Evolutionary conservation across 2,797 vertebrate species (phyloP), one percentile per base, ranked within the genome.

Genomic region (Rhodeus uyekii): DNA sequence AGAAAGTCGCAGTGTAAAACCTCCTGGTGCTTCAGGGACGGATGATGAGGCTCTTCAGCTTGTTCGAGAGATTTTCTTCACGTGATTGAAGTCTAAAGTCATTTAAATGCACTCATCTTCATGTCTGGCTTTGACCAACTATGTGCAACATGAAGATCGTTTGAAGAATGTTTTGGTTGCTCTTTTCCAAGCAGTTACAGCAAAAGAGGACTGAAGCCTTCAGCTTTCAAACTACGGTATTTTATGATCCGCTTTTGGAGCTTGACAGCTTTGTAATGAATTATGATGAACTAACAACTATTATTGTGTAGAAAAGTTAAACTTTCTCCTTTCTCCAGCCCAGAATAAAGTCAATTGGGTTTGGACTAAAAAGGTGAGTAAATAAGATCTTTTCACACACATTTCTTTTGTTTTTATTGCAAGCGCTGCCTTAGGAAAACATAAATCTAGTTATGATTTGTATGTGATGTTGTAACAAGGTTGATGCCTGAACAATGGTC

Each of bases 51-150:
- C 84, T 22, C 86, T 94, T 2, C 81, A 68, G 14, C 90, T 95
- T 67, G 90, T 95, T 18, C 87, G 89, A 74, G 92, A 94, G 65
- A 93, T 95, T 2, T 94, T 94, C 85, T 95, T 95, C 76, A 90
- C 83, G 36, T 90, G 82, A 93, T 19, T 50, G 1, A 8, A 61
- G 24, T 29, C 53, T 24, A 2, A 34, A n/a, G 18, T 71, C 24
- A 44, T n/a, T n/a, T n/a, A n/a, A n/a, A 5, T 24, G 38, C 24
- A 24, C 0, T 55, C 13, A 10, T n/a, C 48, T 4, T 55, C 2
- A 3, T 53, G 13, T 18, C 32, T 55, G 3, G 22, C 13, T 73
- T 36, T n/a, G n/a, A n/a, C n/a, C n/a, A n/a, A n/a, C n/a, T 18
- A 4, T 74, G 71, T 74, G 48, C 32, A 55, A 34, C 14, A 13